These are phyloP conservation scores for Lerista edwardsae DNA, from an alignment of 2,797 vertebrate genomes.

Conservation along the genomic window DNA sequence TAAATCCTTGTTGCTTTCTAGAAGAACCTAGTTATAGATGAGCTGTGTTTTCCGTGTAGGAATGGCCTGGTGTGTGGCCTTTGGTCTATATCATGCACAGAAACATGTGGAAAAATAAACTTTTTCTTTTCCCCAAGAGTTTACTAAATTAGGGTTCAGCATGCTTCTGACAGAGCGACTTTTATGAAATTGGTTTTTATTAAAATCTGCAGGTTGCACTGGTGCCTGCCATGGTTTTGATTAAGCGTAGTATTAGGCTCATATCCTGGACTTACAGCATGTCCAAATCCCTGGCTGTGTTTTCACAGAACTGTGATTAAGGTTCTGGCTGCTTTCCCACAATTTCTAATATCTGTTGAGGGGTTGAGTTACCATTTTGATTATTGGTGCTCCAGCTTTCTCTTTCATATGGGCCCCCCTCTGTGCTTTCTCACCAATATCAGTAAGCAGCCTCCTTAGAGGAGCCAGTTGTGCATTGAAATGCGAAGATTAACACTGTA, in stretches of 20 bases:
- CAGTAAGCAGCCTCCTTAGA: conserved; percentile 45
- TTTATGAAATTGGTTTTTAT: conserved; percentile 70
- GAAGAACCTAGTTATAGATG: fast-evolving
- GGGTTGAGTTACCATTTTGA: conserved; percentile 58
- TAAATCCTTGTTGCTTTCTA: background rate
- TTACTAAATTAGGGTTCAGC: conserved; percentile 60
- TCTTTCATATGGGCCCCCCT: conserved; percentile 37
- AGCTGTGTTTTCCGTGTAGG: background rate
- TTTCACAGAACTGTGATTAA: conserved; percentile 79
- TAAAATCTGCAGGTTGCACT: conserved; percentile 72
- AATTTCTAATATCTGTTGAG: conserved; percentile 69
- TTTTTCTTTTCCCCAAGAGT: conserved; percentile 33
- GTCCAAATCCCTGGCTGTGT: conserved; percentile 75
- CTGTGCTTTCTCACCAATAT: conserved; percentile 59
- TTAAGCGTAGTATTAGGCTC: conserved; percentile 78
- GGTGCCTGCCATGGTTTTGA: conserved; percentile 72
- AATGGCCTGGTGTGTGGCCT: background rate
- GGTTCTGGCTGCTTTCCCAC: conserved; percentile 75
- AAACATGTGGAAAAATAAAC: conserved; percentile 24
- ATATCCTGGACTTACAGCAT: conserved; percentile 73
- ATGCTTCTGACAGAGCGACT: conserved; percentile 63
- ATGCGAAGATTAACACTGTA: conserved; percentile 66
- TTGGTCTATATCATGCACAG: background rate
- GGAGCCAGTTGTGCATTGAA: conserved; percentile 66
- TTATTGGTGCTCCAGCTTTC: conserved; percentile 58